Percentiles rank a stretch among this genome's conserved stretches.
phyloP scores from a whole-genome alignment of 2,888 invertebrate genomes.

The Meandrusa payeni region DNA sequence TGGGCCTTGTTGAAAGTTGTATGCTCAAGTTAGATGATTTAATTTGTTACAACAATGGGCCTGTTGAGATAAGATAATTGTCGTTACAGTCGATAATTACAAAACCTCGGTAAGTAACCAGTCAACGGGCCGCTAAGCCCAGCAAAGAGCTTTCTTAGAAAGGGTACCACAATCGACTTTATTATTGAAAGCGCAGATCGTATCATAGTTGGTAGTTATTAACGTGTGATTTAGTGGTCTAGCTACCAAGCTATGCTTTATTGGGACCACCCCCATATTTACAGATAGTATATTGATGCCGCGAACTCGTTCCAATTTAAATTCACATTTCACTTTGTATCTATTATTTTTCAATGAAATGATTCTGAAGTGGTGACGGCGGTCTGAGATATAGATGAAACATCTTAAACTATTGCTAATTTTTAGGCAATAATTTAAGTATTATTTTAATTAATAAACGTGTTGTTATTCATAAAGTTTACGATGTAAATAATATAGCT shows the following conservation, averaged over 20 bases:
- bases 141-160: slow-evolving; percentile 62
- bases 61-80: slow-evolving; percentile 36
- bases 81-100: slow-evolving; percentile 66
- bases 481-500: too few relatives aligned
- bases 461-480: too few relatives aligned
- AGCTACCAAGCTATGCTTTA: slow-evolving; percentile 41
- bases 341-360: slow-evolving; percentile 30
- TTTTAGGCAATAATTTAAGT: too few relatives aligned
- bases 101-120: slow-evolving; percentile 35
- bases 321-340: slow-evolving; percentile 36
- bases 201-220: slow-evolving; percentile 70
- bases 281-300: slow-evolving; percentile 53
- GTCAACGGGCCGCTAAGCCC: slow-evolving; percentile 54
- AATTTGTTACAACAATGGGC: slow-evolving; percentile 40
- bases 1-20: slow-evolving; percentile 22
- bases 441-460: too few relatives aligned
- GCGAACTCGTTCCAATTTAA: slow-evolving; percentile 33
- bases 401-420: too few relatives aligned
- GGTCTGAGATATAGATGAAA: too few relatives aligned
- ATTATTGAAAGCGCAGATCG: slow-evolving; percentile 74
- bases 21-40: slow-evolving; percentile 35
- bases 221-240: slow-evolving; percentile 68
- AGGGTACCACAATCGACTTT: slow-evolving; percentile 63
- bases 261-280: slow-evolving; percentile 62
- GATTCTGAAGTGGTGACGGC: too few relatives aligned